Evolutionary conservation across 2,113 vertebrate genomes (phyloP), one percentile per base, ranked within the genome.

Genomic region (Vidua chalybeata): DNA sequence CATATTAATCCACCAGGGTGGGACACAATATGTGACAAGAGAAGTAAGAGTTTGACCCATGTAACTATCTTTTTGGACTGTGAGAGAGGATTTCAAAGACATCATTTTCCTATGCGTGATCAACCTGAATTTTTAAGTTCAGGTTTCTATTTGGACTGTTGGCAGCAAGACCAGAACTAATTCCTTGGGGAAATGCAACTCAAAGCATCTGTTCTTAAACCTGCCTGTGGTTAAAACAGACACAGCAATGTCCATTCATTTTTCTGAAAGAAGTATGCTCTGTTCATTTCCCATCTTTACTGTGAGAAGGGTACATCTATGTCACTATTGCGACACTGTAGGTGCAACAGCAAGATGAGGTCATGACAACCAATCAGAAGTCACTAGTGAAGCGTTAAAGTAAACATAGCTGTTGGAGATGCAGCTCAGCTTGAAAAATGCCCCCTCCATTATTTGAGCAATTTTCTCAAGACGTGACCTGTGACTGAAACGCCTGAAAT

Each of bases 391-490:
- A 98, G 98, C 89, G 88, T 98, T 98, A 98, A 98, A 97, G 98
- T 98, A 98, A 98, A 98, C 97, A 98, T 97, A 98, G 98, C 97
- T 98, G 96, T 94, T 97, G 95, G 96, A 97, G 96, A 97, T 97
- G 96, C 96, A 95, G 97, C 97, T 97, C 97, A 96, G 98, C 97
- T 98, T 98, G 97, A 97, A 98, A 98, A 98, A 98, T 97, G 93
- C 95, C 96, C 96, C 97, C 96, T 97, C 97, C 97, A 97, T 98
- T 98, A 98, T 98, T 98, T 97, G 93, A 98, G 97, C 97, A 98
- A 98, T 98, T 98, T 98, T 98, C 98, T 98, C 97, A 98, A 98
- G 98, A 98, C 94, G 93, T 98, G 98, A 98, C 98, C 97, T 98
- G 98, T 96, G 97, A 98, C 97, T 91, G 97, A 98, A 98, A 98